Base-by-base conservation (phyloP, 2,113 vertebrate species). In the Colossoma macropomum region DNA sequence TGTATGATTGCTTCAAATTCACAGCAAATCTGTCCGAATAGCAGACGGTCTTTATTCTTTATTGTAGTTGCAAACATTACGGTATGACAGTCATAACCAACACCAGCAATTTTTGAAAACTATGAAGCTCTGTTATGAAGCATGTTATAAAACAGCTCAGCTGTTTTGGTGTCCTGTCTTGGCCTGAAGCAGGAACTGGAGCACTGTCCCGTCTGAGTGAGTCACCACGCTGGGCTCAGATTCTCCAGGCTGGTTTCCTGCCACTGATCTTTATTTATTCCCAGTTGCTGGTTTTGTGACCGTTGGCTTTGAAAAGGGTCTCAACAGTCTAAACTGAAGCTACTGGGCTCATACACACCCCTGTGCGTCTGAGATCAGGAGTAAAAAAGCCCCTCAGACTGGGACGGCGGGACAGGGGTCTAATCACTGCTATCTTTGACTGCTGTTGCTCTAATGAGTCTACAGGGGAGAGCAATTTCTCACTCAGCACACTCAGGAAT, bases 391-490 rank as follows among this genome's bases (percentile, higher is more conserved):
- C 54, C 52, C 2, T 17, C 6, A 54, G 52, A 7, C 5, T 4
- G 54, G 54, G 21, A 15, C 21, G 21, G 4, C 19, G 4, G 54
- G 21, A 72, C 23, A n/a, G 21, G 69, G 25, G 59, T 68, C 65
- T 86, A 79, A 82, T 86, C 50, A 19, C 59, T 79, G 69, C 50
- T 50, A 86, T 86, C 71, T 82, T 82, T 62, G 62, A 82, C 75
- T 52, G 50, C 27, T 60, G 59, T 62, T 77, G 56, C 56, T 77
- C 65, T 75, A 79, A 82, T 60, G 52, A 48, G 41, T 60, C 84
- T 82, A 30, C 34, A 23, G 62, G 74, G 60, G 45, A 23, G 59
- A 73, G n/a, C 23, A 12, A 78, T 73, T 73, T 85, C 79, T 85
- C 15, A 81, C 54, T 59, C 65, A 38, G 62, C 80, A 75, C 23